phyloP scores from a whole-genome alignment of 2,888 invertebrate genomes.

The Schizotus pectinicornis region DNA sequence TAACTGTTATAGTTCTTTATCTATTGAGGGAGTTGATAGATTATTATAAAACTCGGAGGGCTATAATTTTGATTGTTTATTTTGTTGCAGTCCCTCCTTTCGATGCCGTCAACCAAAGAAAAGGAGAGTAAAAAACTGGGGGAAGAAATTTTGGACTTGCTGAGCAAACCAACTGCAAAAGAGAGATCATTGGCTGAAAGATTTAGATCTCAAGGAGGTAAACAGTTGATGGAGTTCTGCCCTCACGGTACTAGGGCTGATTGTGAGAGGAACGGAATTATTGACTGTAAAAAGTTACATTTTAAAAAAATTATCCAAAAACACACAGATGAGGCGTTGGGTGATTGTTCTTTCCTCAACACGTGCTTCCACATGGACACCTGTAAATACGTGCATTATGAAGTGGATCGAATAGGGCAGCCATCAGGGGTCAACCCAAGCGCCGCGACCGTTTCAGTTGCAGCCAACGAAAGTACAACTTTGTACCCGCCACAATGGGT shows the following conservation, averaged over 20 bases:
- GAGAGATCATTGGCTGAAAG: conserved; percentile 94
- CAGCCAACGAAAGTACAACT: conserved; percentile 62
- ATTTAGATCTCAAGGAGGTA: conserved; percentile 94
- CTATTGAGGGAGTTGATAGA: no score
- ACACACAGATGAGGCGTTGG: conserved; percentile 79
- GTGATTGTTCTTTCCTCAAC: conserved; percentile 97
- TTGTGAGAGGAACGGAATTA: conserved; percentile 67
- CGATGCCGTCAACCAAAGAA: conserved; percentile 94
- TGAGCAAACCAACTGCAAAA: conserved; percentile 96
- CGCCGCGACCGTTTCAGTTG: conserved; percentile 44
- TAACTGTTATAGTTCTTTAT: no score
- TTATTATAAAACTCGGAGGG: no score
- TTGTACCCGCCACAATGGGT: conserved; percentile 95
- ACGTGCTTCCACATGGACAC: conserved; percentile 99
- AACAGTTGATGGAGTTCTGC: conserved; percentile 94
- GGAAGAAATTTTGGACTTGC: conserved; percentile 91
- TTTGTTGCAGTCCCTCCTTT: conserved; percentile 74
- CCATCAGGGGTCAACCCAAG: conserved; percentile 52
- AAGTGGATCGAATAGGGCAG: conserved; percentile 81
- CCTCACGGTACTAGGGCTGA: conserved; percentile 93
- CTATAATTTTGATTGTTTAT: no score
- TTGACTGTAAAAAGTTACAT: conserved; percentile 86
- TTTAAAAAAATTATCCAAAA: conserved; percentile 96
- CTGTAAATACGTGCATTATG: conserved; percentile 98
- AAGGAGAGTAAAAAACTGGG: conserved; percentile 94